phyloP scores from a whole-genome alignment of 2,888 invertebrate species.

The Drosophila mayaguana region DNA sequence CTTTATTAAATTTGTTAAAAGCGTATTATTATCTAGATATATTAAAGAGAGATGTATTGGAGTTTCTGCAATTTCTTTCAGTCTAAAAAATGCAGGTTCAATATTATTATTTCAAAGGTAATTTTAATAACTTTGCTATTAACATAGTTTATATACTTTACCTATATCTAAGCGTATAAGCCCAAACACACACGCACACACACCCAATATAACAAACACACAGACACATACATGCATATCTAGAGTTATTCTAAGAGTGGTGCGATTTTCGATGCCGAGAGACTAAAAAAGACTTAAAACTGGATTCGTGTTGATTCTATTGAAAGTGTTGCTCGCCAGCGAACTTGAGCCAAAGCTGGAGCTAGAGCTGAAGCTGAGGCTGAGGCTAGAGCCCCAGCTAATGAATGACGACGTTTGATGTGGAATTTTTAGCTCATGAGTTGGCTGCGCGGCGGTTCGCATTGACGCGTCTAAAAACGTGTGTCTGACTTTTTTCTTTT shows the following conservation, averaged over 20 bases:
- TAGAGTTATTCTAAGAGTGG: slow-evolving; percentile 45
- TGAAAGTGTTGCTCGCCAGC: slow-evolving; percentile 69
- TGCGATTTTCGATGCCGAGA: slow-evolving; percentile 35
- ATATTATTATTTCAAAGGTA: neutral
- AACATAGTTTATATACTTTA: slow-evolving; percentile 8
- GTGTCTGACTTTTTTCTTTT: slow-evolving; percentile 27
- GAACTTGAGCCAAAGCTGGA: slow-evolving; percentile 20
- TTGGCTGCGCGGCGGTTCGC: slow-evolving; percentile 35
- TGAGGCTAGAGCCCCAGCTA: slow-evolving; percentile 43
- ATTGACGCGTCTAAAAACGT: slow-evolving; percentile 29
- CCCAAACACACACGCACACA: neutral
- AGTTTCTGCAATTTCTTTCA: too few species aligned
- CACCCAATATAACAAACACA: neutral
- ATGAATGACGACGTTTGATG: slow-evolving; percentile 74
- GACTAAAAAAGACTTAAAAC: slow-evolving; percentile 63
- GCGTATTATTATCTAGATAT: too few species aligned
- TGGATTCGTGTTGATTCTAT: slow-evolving; percentile 73
- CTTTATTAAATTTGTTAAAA: too few species aligned
- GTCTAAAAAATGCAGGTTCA: too few species aligned
- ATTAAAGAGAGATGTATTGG: too few species aligned
- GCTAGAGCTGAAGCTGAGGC: slow-evolving; percentile 3
- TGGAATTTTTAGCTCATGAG: slow-evolving; percentile 77
- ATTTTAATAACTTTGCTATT: neutral
- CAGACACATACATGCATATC: neutral
- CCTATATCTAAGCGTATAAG: neutral